Conservation (phyloP, 2,113 vertebrate species). For the Seriola dumerili region DNA sequence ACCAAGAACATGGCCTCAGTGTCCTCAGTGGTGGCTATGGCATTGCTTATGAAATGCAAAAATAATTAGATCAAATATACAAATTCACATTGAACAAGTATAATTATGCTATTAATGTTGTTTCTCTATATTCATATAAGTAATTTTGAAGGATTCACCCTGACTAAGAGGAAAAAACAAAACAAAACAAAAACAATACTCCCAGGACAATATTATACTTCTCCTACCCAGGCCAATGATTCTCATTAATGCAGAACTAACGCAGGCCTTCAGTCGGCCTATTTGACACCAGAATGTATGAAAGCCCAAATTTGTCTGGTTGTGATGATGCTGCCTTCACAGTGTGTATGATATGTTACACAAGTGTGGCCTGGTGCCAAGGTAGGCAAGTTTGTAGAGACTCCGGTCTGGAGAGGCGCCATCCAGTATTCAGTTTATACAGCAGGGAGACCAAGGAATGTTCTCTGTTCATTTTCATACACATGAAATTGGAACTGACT, state of each 20-base stretch:
- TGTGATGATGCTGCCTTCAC: slow-evolving; percentile 43
- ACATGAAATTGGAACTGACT: slow-evolving; percentile 68
- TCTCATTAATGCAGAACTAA: background rate
- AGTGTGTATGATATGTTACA: slow-evolving; percentile 51
- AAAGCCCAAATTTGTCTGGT: slow-evolving; percentile 26
- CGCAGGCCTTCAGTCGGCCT: background rate
- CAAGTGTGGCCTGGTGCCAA: slow-evolving; percentile 54
- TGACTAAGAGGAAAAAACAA: background rate
- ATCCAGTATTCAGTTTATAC: slow-evolving; percentile 71
- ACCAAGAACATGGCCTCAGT: background rate
- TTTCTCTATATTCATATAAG: background rate
- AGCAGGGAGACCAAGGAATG: slow-evolving; percentile 74
- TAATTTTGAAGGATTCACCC: background rate
- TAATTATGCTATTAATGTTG: background rate
- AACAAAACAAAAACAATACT: background rate
- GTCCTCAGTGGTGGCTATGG: too few relatives aligned
- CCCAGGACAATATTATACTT: background rate
- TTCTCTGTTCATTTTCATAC: slow-evolving; percentile 79
- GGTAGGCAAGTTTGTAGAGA: slow-evolving; percentile 59
- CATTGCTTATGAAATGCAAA: background rate
- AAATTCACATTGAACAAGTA: background rate
- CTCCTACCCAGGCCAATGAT: background rate
- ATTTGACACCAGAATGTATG: slow-evolving; percentile 2
- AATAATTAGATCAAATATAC: background rate
- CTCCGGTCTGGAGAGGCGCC: slow-evolving; percentile 59